Percentiles rank a stretch among this genome's conserved stretches.
phyloP scores from a whole-genome alignment of 2,888 invertebrate species.

The Phyllotreta cruciferae region DNA sequence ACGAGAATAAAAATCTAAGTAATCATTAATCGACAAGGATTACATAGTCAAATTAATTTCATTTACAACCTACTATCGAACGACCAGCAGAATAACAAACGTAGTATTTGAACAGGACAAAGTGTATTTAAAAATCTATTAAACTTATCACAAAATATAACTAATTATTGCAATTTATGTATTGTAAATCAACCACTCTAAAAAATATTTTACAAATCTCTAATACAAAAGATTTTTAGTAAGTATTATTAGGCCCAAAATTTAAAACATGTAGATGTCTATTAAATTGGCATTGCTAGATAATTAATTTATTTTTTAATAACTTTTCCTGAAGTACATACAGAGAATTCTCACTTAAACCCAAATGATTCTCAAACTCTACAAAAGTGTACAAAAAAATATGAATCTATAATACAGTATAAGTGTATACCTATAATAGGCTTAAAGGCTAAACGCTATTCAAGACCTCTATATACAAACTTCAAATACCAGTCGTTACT shows the following conservation, averaged over 20 bases:
- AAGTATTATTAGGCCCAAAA: not conserved
- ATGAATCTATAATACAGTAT: not conserved
- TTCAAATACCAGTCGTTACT: conserved; percentile 20
- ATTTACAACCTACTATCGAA: conserved; percentile 29
- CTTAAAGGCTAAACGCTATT: too few species aligned
- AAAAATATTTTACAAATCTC: too few species aligned
- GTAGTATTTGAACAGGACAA: conserved; percentile 15
- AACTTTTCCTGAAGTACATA: too few species aligned
- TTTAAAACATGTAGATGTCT: not conserved
- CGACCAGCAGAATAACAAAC: conserved; percentile 21
- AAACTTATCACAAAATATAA: conserved; percentile 3
- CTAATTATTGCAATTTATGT: too few species aligned
- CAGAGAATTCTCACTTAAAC: too few species aligned
- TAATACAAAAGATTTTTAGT: not conserved
- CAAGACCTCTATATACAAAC: conserved; percentile 4
- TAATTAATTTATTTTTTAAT: too few species aligned
- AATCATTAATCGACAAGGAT: conserved; percentile 33
- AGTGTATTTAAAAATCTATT: not conserved
- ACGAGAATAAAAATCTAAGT: conserved; percentile 24
- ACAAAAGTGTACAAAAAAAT: not conserved
- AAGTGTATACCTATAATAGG: not conserved
- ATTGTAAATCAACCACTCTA: too few species aligned
- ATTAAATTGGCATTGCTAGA: too few species aligned
- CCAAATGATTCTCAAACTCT: not conserved
- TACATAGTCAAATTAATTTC: conserved; percentile 25